These are phyloP conservation scores for Mola mola DNA, from an alignment of 2,113 vertebrate species.

Conservation along the genomic window DNA sequence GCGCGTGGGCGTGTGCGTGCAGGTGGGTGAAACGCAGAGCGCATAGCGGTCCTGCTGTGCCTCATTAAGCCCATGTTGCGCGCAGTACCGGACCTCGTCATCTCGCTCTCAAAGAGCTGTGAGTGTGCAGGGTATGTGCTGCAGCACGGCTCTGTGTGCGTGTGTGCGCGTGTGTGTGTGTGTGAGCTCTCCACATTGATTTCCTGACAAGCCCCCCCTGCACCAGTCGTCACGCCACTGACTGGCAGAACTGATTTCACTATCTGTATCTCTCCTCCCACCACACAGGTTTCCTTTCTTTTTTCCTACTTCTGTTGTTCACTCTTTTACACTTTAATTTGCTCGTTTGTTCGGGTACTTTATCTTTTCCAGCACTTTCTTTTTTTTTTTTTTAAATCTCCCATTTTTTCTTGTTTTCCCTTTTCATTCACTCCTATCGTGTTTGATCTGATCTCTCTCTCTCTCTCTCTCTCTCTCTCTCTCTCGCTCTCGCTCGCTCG, in stretches of 20 bases:
- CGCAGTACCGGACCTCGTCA: slow-evolving; percentile 73
- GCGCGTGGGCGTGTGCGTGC: slow-evolving; percentile 13
- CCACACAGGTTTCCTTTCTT: slow-evolving; percentile 14
- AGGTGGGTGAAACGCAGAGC: slow-evolving; percentile 61
- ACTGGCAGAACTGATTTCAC: slow-evolving; percentile 68
- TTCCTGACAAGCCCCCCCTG: slow-evolving; percentile 69
- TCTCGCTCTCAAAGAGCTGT: slow-evolving; percentile 58
- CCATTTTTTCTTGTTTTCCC: neutral
- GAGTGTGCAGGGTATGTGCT: slow-evolving; percentile 31
- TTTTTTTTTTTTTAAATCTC: neutral
- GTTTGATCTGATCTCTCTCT: slow-evolving; percentile 1
- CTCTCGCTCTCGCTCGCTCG: slow-evolving; percentile 13
- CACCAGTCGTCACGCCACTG: slow-evolving; percentile 48
- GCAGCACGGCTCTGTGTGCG: slow-evolving; percentile 9
- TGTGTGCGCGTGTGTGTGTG: slow-evolving; percentile 30
- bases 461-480: slow-evolving; percentile 18
- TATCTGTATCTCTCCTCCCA: slow-evolving; percentile 56
- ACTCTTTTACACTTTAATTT: neutral
- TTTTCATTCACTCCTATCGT: neutral
- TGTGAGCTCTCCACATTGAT: slow-evolving; percentile 72
- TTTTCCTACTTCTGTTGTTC: neutral
- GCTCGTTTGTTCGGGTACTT: neutral
- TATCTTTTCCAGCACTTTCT: neutral
- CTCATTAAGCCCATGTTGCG: slow-evolving; percentile 81
- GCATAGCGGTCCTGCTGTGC: slow-evolving; percentile 73